phyloP scores from a whole-genome alignment of 2,113 vertebrate genomes.

The Bubalus kerabau region DNA sequence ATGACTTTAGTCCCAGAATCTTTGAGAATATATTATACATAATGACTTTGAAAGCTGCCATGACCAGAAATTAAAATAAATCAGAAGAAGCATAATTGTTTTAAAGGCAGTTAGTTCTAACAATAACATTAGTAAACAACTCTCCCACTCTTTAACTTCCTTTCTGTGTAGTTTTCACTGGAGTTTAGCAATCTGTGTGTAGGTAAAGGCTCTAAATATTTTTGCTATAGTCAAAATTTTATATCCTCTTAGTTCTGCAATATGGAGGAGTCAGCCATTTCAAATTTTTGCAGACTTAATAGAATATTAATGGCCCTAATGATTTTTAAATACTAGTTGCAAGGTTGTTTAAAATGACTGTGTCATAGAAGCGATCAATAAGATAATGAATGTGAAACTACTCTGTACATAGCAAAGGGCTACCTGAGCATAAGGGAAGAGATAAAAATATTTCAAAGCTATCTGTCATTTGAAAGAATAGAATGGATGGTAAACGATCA shows the following conservation, averaged over 20 bases:
- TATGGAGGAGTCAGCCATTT: constrained; percentile 57
- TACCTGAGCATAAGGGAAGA: neutral
- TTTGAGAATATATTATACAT: neutral
- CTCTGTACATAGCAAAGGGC: neutral
- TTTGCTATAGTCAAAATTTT: constrained; percentile 47
- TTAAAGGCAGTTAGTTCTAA: constrained; percentile 6
- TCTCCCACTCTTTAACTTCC: neutral
- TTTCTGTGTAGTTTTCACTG: neutral
- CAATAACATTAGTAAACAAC: neutral
- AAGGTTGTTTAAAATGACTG: constrained; percentile 68
- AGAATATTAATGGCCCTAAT: constrained; percentile 70
- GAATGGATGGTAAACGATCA: neutral
- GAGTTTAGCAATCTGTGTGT: neutral
- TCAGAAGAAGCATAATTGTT: neutral
- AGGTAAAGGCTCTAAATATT: constrained; percentile 16
- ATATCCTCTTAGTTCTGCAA: constrained; percentile 38
- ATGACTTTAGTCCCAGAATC: neutral
- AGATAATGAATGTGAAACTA: constrained; percentile 63
- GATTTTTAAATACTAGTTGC: constrained; percentile 68
- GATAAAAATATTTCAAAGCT: neutral
- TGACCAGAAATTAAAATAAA: constrained; percentile 18
- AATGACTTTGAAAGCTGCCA: neutral
- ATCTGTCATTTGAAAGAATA: constrained; percentile 2
- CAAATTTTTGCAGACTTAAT: constrained; percentile 65
- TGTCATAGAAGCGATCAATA: constrained; percentile 62